Percentiles rank a stretch among this genome's conserved stretches.
phyloP scores from a whole-genome alignment of 1,140 invertebrate genomes.

The Druon quercuslanigerum region DNA sequence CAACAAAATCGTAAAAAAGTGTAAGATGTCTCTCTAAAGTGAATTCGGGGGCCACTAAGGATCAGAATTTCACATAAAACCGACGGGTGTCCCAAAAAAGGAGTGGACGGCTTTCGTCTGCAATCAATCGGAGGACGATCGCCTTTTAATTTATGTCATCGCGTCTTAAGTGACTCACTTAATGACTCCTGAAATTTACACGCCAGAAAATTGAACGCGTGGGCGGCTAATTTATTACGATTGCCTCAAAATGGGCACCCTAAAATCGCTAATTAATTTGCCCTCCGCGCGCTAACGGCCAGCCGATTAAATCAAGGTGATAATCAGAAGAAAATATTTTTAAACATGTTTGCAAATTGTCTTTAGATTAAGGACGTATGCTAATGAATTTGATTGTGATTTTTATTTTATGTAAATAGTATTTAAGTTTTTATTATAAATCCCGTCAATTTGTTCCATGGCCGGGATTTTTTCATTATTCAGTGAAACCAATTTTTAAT shows the following conservation, averaged over 20 bases:
- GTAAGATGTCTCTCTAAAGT: background rate
- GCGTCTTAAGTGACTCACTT: conserved; percentile 44
- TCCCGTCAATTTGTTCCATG: too few species aligned
- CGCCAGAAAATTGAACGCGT: conserved; percentile 32
- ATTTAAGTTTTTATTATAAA: too few species aligned
- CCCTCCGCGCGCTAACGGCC: conserved; percentile 45
- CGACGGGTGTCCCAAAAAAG: conserved; percentile 33
- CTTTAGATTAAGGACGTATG: background rate
- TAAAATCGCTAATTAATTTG: conserved; percentile 58
- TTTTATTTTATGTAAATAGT: background rate
- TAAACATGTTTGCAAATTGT: conserved; percentile 15
- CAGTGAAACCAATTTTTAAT: too few species aligned
- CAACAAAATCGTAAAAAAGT: background rate
- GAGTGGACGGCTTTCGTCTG: conserved; percentile 24
- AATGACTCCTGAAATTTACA: conserved; percentile 48
- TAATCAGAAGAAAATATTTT: conserved; percentile 3
- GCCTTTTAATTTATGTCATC: conserved; percentile 61
- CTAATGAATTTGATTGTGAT: background rate
- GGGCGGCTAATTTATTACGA: conserved; percentile 56
- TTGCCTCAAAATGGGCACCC: conserved; percentile 37
- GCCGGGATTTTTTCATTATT: too few species aligned
- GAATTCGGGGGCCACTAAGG: background rate
- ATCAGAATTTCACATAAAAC: background rate
- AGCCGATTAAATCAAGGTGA: conserved; percentile 22
- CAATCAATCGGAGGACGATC: conserved; percentile 52